phyloP scores from a whole-genome alignment of 2,888 invertebrate species.

The Microctonus brassicae region DNA sequence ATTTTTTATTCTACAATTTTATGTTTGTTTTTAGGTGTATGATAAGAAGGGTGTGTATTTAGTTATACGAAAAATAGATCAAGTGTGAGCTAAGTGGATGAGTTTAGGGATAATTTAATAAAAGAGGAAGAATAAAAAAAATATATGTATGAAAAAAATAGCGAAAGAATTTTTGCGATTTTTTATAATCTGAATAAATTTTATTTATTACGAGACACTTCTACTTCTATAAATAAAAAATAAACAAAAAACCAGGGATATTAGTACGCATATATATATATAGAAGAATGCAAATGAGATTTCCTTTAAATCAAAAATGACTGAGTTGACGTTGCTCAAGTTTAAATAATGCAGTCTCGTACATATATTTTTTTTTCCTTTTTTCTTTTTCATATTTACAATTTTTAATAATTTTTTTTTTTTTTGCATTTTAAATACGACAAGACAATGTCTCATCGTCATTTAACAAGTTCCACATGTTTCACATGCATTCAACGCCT shows the following conservation, averaged over 20 bases:
- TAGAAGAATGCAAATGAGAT: conserved; percentile 2
- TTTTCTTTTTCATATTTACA: neutral
- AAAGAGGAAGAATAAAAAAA: conserved; percentile 29
- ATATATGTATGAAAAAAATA: too few species aligned
- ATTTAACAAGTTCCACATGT: conserved; percentile 19
- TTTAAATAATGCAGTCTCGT: neutral
- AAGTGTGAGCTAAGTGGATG: conserved; percentile 41
- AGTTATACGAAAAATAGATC: neutral
- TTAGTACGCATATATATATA: neutral
- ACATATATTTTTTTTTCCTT: neutral
- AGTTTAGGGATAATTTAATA: conserved; percentile 60
- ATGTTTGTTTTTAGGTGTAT: neutral
- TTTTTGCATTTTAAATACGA: neutral
- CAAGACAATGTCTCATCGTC: neutral
- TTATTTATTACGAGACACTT: conserved; percentile 5
- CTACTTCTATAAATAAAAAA: conserved; percentile 6
- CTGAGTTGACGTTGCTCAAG: conserved; percentile 16
- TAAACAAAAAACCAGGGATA: neutral
- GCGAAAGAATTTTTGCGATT: conserved; percentile 39
- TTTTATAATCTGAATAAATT: conserved; percentile 60
- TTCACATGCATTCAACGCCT: neutral
- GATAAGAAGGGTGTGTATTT: neutral
- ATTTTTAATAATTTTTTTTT: neutral
- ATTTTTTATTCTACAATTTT: neutral
- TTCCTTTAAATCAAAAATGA: conserved; percentile 22